Percentiles rank a stretch among this genome's conserved stretches.
These are phyloP conservation scores for Prostheceraeus crozeri DNA, from an alignment of 2,888 invertebrate genomes.

Conservation along the genomic window DNA sequence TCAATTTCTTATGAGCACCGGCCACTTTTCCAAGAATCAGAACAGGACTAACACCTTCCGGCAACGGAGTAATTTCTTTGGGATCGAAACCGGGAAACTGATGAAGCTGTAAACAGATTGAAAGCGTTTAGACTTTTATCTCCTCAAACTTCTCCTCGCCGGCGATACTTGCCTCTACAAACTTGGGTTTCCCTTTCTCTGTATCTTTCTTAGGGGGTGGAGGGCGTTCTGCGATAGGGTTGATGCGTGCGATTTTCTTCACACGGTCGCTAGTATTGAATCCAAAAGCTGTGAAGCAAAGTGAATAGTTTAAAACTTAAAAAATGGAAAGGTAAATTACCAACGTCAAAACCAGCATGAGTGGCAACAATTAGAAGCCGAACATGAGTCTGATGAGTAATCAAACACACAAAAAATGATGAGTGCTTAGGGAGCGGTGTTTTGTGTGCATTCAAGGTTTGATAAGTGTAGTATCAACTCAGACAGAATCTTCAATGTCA, in stretches of 20 bases:
- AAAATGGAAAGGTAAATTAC: slow-evolving; percentile 37
- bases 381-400: no score
- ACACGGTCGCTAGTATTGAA: slow-evolving; percentile 46
- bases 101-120: slow-evolving; percentile 45
- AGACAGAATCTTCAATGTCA: no score
- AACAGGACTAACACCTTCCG: slow-evolving; percentile 45
- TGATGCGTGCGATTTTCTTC: slow-evolving; percentile 51
- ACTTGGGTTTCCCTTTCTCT: slow-evolving; percentile 49
- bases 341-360: no score
- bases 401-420: no score
- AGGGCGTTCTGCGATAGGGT: slow-evolving; percentile 41
- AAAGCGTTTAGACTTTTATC: background rate
- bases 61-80: slow-evolving; percentile 48
- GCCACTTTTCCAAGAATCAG: slow-evolving; percentile 49
- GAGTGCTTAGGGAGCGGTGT: no score
- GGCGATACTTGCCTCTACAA: slow-evolving; percentile 56
- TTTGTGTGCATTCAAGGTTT: no score
- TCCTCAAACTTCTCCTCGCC: no score
- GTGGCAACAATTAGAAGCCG: no score
- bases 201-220: slow-evolving; percentile 45
- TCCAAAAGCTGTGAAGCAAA: slow-evolving; percentile 40
- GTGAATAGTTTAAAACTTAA: slow-evolving; percentile 41
- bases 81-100: slow-evolving; percentile 53
- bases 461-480: no score
- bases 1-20: slow-evolving; percentile 44